Conservation (phyloP, 2,113 vertebrate genomes). For the Heterocephalus glaber region DNA sequence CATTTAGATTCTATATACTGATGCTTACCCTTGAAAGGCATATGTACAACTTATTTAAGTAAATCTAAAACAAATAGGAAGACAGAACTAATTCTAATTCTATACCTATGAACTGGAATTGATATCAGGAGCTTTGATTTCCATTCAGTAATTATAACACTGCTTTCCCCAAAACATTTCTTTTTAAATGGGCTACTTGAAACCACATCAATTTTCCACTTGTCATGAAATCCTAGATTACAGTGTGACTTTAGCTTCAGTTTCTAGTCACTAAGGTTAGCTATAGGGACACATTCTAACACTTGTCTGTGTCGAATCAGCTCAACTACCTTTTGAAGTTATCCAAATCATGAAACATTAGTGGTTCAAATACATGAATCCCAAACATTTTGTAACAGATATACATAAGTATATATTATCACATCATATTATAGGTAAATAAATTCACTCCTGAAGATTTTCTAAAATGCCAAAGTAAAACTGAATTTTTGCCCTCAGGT, state of each 20-base stretch:
- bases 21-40: constrained; percentile 43
- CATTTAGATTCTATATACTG: constrained; percentile 17
- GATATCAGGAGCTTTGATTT: constrained; percentile 39
- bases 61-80: constrained; percentile 29
- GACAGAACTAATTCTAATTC: neutral
- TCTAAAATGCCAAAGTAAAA: constrained; percentile 30
- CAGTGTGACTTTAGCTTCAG: constrained; percentile 3
- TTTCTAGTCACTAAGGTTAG: constrained; percentile 14
- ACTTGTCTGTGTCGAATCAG: neutral
- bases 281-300: neutral
- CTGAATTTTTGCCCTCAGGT: neutral
- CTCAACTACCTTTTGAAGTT: constrained; percentile 33
- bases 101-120: neutral
- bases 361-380: constrained; percentile 23
- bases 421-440: neutral
- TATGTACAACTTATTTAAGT: neutral
- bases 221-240: neutral
- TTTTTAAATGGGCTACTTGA: constrained; percentile 62
- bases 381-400: neutral
- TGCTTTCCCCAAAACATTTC: constrained; percentile 38
- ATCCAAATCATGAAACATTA: constrained; percentile 5
- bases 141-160: neutral
- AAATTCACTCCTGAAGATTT: constrained; percentile 9
- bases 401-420: neutral
- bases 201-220: neutral